Base-by-base conservation (phyloP, 1,140 invertebrate genomes). In the Tetranychus urticae region DNA sequence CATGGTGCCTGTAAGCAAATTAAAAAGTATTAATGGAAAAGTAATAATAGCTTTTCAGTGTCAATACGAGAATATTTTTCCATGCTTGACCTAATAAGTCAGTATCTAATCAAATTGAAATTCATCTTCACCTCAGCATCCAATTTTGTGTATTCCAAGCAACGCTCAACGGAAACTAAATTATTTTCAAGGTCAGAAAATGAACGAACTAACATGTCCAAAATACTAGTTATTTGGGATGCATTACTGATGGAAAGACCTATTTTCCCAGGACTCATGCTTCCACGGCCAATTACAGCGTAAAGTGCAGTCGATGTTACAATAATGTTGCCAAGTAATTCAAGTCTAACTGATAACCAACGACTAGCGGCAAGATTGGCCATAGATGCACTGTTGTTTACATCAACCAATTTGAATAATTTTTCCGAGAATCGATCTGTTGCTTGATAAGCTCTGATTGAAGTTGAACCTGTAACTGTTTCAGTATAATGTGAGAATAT, bases 11-110 rank as follows among this genome's bases (percentile, higher is more conserved):
- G 12, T 60, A 7, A 45, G 67, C 2, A 57, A 80, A 74, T 97
- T 97, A 69, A 96, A 82, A 67, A 82, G 79, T 23, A 88, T 79
- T 64, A 93, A 78, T 75, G 97, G 93, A 0, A 97, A 87, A n/a
- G 88, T 84, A 6, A 98, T 85, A 81, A 97, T 83, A 73, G 79
- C 77, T 67, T 77, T 77, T 66, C 81, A 80, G 1, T 1, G 89
- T 97, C 57, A 97, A 77, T 1, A 88, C 84, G 35, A 98, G 72
- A 0, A 90, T 84, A 73, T 97, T 97, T 0, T 91, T 88, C 61
- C 97, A 82, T 2, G 90, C 87, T 39, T 98, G 74, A 23, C 92
- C 93, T 60, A 55, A 8, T 7, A 42, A 34, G 34, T 35, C 5
- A 31, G 54, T 31, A 5, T 66, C 57, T 13, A 65, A 13, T 59